phyloP scores from a whole-genome alignment of 2,797 vertebrate genomes.

The Philypnodon macrostomus region DNA sequence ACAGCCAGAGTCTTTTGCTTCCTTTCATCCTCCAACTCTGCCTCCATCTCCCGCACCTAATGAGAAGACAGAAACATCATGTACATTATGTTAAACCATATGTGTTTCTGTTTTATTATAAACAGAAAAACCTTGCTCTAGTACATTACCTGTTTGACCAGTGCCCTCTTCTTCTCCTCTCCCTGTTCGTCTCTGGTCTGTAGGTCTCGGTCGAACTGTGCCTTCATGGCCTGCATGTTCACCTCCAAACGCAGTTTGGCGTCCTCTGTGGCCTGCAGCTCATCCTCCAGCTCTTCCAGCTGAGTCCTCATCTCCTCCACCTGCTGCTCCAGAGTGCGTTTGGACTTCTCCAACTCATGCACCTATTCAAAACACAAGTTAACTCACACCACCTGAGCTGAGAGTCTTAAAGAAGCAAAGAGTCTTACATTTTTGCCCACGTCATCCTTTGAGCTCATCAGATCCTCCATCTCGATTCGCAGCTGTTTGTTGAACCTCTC shows the following conservation, averaged over 20 bases:
- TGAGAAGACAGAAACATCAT: background rate
- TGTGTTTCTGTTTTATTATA: background rate
- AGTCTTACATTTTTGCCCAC: slow-evolving; percentile 97
- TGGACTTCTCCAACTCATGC: slow-evolving; percentile 97
- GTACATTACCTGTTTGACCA: slow-evolving; percentile 86
- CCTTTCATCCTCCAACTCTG: slow-evolving; percentile 93
- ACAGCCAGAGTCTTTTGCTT: slow-evolving; percentile 92
- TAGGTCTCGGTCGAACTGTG: slow-evolving; percentile 93
- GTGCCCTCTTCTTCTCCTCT: slow-evolving; percentile 91
- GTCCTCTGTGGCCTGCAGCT: slow-evolving; percentile 95
- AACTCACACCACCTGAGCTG: background rate
- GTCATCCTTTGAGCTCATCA: slow-evolving; percentile 98
- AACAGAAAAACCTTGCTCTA: background rate
- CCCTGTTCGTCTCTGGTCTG: slow-evolving; percentile 92
- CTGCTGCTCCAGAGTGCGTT: slow-evolving; percentile 93
- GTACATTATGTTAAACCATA: background rate
- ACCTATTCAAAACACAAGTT: slow-evolving; percentile 75
- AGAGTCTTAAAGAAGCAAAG: slow-evolving; percentile 4
- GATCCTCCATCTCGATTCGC: slow-evolving; percentile 94
- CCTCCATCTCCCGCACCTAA: slow-evolving; percentile 93
- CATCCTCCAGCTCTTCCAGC: slow-evolving; percentile 95
- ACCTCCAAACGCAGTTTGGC: slow-evolving; percentile 95
- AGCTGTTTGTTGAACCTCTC: slow-evolving; percentile 93
- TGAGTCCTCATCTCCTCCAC: slow-evolving; percentile 97
- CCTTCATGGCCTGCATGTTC: slow-evolving; percentile 98